These are phyloP conservation scores for Andrena minutula DNA, from an alignment of 2,888 invertebrate genomes.

Conservation along the genomic window DNA sequence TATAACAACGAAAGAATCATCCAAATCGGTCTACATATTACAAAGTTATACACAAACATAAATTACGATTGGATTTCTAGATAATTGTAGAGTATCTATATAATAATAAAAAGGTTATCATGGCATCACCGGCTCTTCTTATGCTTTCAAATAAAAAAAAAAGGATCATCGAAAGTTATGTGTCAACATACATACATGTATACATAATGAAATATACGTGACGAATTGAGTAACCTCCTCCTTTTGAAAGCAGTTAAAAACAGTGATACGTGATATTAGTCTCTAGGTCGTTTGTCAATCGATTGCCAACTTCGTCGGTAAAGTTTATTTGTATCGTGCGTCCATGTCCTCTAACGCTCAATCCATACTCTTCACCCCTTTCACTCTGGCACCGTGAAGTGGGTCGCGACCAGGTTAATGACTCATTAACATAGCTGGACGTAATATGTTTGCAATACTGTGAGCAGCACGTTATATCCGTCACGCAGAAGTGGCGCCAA, in stretches of 20 bases:
- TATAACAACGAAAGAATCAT: too few species aligned
- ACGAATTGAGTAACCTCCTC: too few species aligned
- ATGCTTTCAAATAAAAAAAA: too few species aligned
- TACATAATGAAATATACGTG: too few species aligned
- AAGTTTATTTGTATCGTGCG: conserved; percentile 60
- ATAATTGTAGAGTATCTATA: too few species aligned
- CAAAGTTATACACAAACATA: too few species aligned
- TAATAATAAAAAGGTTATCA: too few species aligned
- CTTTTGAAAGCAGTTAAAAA: neutral
- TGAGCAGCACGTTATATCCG: conserved; percentile 46
- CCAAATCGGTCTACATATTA: too few species aligned
- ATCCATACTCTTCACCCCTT: conserved; percentile 14
- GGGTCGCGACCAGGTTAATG: conserved; percentile 72
- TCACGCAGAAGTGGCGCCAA: conserved; percentile 51
- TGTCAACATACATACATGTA: too few species aligned
- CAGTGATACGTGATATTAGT: conserved; percentile 18
- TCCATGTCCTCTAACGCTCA: neutral
- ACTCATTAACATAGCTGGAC: conserved; percentile 77
- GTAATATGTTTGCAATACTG: conserved; percentile 74
- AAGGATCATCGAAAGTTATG: too few species aligned
- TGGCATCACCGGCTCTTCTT: too few species aligned
- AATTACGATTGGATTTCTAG: too few species aligned
- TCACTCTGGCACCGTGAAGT: conserved; percentile 43
- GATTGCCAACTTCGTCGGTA: conserved; percentile 34
- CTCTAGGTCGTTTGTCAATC: conserved; percentile 33